A percentile compares a stretch with the other conserved stretches of the same genome.
Conservation (phyloP, 2,888 invertebrate genomes). For the Cerastis leucographa region DNA sequence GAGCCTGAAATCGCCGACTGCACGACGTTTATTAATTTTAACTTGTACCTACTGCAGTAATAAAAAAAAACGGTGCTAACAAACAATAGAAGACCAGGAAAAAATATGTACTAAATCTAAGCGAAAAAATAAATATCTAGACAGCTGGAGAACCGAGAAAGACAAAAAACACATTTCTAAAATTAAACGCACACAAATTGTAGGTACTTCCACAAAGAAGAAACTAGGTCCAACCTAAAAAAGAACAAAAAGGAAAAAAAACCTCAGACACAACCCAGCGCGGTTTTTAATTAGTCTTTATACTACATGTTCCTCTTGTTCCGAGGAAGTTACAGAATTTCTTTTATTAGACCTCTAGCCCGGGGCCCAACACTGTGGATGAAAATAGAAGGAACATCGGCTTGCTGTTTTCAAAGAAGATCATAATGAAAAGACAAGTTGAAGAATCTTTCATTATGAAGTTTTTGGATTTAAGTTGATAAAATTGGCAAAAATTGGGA, state of each 20-base stretch:
- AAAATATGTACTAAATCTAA: not conserved
- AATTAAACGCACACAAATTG: not conserved
- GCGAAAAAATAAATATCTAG: not conserved
- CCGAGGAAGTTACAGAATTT: slow-evolving; percentile 46
- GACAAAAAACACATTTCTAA: not conserved
- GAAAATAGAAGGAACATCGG: slow-evolving; percentile 29
- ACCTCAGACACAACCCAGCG: not conserved
- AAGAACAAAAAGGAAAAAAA: not conserved
- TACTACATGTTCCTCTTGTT: slow-evolving; percentile 44
- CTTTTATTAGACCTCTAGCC: slow-evolving; percentile 47
- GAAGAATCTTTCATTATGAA: slow-evolving; percentile 44
- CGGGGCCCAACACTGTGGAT: slow-evolving; percentile 19
- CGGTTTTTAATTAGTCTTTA: slow-evolving; percentile 50
- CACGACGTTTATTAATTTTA: not conserved
- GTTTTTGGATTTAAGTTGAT: slow-evolving; percentile 24
- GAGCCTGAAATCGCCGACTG: not conserved
- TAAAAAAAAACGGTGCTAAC: not conserved
- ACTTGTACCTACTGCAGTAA: not conserved
- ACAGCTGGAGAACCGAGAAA: not conserved
- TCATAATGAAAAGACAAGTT: slow-evolving; percentile 48
- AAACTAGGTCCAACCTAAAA: slow-evolving; percentile 3
- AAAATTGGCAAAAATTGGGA: slow-evolving; percentile 6
- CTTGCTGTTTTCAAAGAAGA: slow-evolving; percentile 24
- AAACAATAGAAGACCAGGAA: not conserved
- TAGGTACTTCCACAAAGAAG: not conserved